Evolutionary conservation across 2,888 invertebrate genomes (phyloP), one percentile per base, ranked within the genome.

Genomic region (Pycnomerus fuliginosus): DNA sequence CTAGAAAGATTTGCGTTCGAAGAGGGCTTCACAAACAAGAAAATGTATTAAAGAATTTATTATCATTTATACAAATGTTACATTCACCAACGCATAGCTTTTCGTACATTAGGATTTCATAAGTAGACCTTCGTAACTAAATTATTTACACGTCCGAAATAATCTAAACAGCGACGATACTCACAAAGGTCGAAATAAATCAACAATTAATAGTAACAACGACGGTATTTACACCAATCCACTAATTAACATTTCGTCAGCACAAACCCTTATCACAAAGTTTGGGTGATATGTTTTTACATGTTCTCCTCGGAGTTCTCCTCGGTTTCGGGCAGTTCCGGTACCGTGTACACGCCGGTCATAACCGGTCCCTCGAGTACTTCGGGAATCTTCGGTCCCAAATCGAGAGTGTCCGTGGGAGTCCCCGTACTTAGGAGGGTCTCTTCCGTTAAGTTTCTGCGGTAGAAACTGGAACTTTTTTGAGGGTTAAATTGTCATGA

Each of bases 401-500:
- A 11, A 11, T 45, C 35, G 1, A 31, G 33, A 3, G 36, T 16
- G 3, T 33, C 39, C 1, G 20, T 31, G 48, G 79, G 78, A 34
- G 79, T 79, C 49, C 76, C 76, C 65, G 61, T 75, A 52, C 77
- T 75, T 50, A 79, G 68, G 58, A 79, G 67, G 31, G 78, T 79
- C 65, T 79, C 79, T 65, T 79, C 78, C 56, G 79, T 79, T 68
- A 78, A 70, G 69, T 78, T 78, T 56, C 78, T 73, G 62, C 75
- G 75, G 67, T 81, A 82, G 67, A 81, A 73, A 61, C 77, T 78
- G 76, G 31, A 75, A 72, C 61, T 78, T 56, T 35, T 61, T 52
- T 73, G 75, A 50, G 72, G 74, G 64, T 75, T 82, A 78, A 84
- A 84, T 77, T 85, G 85, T 85, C 85, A 85, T 79, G 84, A 85